phyloP scores from a whole-genome alignment of 2,797 vertebrate species.

The Pogonophryne albipinna region DNA sequence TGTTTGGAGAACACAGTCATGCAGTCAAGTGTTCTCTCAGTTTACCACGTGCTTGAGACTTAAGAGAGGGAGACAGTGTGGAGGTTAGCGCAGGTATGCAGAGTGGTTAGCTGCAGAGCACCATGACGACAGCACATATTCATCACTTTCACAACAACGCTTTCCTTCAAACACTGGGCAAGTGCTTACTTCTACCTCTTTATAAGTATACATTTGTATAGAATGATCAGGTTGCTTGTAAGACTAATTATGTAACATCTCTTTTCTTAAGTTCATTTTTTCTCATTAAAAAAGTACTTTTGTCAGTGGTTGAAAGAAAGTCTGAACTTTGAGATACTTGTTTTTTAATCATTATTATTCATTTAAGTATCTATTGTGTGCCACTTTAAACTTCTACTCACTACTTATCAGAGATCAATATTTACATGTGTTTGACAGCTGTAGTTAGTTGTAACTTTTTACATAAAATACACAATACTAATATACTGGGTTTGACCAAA shows the following conservation, averaged over 20 bases:
- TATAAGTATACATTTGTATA: neutral
- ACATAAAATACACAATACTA: too few relatives aligned
- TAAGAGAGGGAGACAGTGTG: slow-evolving; percentile 79
- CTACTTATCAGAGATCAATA: too few relatives aligned
- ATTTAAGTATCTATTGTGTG: too few relatives aligned
- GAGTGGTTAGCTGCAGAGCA: slow-evolving; percentile 47
- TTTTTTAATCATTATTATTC: too few relatives aligned
- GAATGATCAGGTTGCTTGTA: neutral
- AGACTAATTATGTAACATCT: neutral
- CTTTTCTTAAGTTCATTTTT: neutral
- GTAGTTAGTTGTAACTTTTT: too few relatives aligned
- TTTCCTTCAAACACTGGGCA: neutral
- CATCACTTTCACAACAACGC: neutral
- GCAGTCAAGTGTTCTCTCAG: slow-evolving; percentile 78
- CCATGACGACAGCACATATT: slow-evolving; percentile 24
- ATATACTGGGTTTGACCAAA: too few relatives aligned
- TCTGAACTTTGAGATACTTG: too few relatives aligned
- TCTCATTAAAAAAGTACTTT: neutral
- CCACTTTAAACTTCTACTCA: too few relatives aligned
- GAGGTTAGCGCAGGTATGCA: slow-evolving; percentile 75
- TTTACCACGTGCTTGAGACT: slow-evolving; percentile 84
- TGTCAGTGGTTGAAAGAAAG: too few relatives aligned
- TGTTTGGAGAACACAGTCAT: slow-evolving; percentile 60
- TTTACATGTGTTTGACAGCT: too few relatives aligned
- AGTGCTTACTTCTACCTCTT: neutral